Percentiles rank a stretch among this genome's conserved stretches.
Evolutionary conservation across 2,888 invertebrate genomes (phyloP).

Genomic region (Lingula anatina): DNA sequence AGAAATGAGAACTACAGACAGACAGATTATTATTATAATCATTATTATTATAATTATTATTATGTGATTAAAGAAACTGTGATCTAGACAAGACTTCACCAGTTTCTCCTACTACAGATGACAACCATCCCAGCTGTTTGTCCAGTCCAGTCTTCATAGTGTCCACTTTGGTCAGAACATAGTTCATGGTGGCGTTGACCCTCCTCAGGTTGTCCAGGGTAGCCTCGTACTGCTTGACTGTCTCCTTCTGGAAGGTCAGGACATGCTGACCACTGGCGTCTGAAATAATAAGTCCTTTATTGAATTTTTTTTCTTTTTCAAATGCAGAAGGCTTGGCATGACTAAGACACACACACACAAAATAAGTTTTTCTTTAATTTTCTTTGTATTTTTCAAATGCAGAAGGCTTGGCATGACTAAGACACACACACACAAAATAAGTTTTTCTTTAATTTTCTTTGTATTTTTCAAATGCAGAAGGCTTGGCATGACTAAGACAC

Average conservation of each 20-base stretch:
- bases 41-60: background rate
- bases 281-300: slow-evolving; percentile 7
- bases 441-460: too few species aligned
- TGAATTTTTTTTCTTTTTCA: background rate
- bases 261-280: slow-evolving; percentile 29
- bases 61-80: too few species aligned
- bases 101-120: slow-evolving; percentile 24
- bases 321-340: background rate
- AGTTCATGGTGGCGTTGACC: slow-evolving; percentile 31
- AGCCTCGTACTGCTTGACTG: slow-evolving; percentile 21
- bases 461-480: too few species aligned
- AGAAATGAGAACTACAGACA: too few species aligned
- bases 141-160: slow-evolving; percentile 29
- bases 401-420: too few species aligned
- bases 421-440: background rate
- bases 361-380: too few species aligned
- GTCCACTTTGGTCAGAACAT: slow-evolving; percentile 25
- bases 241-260: slow-evolving; percentile 25
- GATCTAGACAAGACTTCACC: too few species aligned
- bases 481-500: too few species aligned
- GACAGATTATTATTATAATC: background rate
- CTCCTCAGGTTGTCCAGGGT: slow-evolving; percentile 30
- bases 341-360: background rate
- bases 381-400: too few species aligned
- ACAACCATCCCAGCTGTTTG: slow-evolving; percentile 32